Base-by-base conservation (phyloP, 2,113 vertebrate species). In the Amphiprion ocellaris region DNA sequence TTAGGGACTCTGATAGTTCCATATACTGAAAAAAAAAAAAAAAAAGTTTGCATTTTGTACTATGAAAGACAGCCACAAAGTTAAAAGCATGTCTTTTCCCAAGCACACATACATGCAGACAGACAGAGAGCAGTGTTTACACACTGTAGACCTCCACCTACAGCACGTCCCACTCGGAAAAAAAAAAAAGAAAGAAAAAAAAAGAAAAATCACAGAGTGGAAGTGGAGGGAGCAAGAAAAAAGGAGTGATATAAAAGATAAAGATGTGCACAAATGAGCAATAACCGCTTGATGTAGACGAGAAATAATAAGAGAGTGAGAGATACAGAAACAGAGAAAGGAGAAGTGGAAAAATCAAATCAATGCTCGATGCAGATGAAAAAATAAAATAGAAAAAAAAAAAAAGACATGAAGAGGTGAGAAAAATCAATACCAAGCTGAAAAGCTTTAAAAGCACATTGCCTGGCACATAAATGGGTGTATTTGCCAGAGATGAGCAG, bases 71-170 rank as follows among this genome's bases (percentile, higher is more conserved):
- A 68, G 87, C 90, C 89, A 90, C 90, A 91, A 91, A 91, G 88
- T 91, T 83, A 64, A 90, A 91, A 87, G 86, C 92, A 89, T 89
- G 86, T 91, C 83, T 91, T 88, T 78, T 88, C 75, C 78, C 64
- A 85, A 80, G 60, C 86, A 82, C 76, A 83, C 78, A n/a, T 50
- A 61, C 74, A 86, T 62, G 59, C 77, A 89, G 75, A 82, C 86
- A 85, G 67, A 78, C 77, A 80, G 66, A 76, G 50, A 79, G 69
- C 53, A 52, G 83, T 11, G 61, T 79, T 74, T 74, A 60, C 55
- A 67, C 37, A 52, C 52, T 50, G 76, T 41, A 84, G 74, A 79
- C 77, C 54, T 88, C 77, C 83, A 79, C 70, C 65, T 78, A 87
- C 70, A 82, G 58, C 41, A 70, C 70, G 17, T 60, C 73, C 46